Conservation (phyloP, 2,113 vertebrate species). For the Ochotona princeps region DNA sequence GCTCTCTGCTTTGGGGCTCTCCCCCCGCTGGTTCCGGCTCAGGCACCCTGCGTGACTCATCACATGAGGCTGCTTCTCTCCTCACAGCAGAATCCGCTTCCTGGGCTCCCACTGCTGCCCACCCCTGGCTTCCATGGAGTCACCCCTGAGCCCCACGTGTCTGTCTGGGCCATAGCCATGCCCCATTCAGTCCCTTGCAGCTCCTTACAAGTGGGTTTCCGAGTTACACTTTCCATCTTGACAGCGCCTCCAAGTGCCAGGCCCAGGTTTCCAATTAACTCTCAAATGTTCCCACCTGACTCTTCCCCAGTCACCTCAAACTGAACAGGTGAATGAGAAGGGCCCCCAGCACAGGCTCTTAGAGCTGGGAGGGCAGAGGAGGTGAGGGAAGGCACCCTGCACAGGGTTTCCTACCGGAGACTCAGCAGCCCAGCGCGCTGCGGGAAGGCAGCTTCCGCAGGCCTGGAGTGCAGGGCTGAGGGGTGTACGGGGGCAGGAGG, state of each 20-base stretch:
- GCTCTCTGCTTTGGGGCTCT: background rate
- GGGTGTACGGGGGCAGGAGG: background rate
- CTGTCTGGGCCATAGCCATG: background rate
- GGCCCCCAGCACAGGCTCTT: background rate
- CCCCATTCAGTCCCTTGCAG: background rate
- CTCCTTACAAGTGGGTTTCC: background rate
- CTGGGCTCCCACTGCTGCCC: background rate
- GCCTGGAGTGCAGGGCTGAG: no score
- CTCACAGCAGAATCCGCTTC: background rate
- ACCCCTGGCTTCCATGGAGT: background rate
- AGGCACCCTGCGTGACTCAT: background rate
- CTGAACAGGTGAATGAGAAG: background rate
- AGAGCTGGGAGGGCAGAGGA: background rate
- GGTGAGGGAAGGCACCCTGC: background rate
- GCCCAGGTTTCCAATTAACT: background rate
- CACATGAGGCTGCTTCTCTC: no score
- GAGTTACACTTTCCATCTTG: background rate
- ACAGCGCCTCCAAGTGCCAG: background rate
- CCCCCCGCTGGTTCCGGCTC: background rate
- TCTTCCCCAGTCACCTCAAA: background rate
- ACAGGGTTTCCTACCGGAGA: background rate
- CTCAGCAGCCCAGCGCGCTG: fast-evolving
- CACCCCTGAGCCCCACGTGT: background rate
- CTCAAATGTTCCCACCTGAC: background rate
- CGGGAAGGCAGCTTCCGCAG: background rate